Conservation (phyloP, 2,113 vertebrate genomes). For the Laterallus jamaicensis region DNA sequence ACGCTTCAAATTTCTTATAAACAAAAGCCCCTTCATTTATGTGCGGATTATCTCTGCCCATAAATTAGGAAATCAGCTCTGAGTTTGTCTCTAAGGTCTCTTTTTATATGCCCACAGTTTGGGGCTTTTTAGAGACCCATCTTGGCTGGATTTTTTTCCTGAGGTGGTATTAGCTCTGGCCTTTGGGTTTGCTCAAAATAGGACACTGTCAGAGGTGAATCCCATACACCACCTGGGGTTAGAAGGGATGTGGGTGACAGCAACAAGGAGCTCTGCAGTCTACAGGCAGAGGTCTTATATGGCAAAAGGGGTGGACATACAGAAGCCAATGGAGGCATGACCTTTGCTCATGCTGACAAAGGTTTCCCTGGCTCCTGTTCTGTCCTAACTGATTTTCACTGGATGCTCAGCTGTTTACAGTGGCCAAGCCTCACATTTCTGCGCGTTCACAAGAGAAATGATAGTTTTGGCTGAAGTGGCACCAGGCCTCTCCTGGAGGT, state of each 20-base stretch:
- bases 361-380: background rate
- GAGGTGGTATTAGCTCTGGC: background rate
- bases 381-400: background rate
- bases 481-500: background rate
- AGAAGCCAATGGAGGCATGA: background rate
- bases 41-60: background rate
- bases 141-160: background rate
- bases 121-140: background rate
- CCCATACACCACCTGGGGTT: background rate
- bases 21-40: background rate
- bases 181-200: background rate
- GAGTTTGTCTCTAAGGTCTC: background rate
- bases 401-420: background rate
- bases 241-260: background rate
- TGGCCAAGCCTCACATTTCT: background rate
- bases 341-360: background rate
- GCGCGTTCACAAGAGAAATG: background rate
- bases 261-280: background rate
- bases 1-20: background rate
- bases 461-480: background rate
- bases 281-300: background rate
- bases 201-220: background rate
- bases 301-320: background rate
- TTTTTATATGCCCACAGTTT: background rate
- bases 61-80: background rate